These are phyloP conservation scores for Habropoda laboriosa DNA, from an alignment of 1,140 invertebrate genomes.

Conservation along the genomic window DNA sequence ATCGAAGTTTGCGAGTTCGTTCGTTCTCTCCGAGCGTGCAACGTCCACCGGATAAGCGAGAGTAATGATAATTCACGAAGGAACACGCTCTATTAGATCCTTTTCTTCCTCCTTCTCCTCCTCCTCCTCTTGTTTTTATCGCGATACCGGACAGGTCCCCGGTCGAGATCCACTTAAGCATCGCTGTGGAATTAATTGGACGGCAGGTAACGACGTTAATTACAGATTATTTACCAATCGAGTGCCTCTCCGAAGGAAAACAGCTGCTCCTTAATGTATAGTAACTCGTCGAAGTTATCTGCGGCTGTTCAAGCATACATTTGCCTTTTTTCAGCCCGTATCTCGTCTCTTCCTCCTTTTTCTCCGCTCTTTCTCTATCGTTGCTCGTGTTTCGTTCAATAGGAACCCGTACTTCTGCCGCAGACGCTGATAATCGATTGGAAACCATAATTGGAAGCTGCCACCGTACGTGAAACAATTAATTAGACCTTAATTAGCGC, in stretches of 20 bases:
- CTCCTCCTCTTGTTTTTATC: no score
- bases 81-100: background rate
- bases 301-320: background rate
- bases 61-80: background rate
- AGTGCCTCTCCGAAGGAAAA: background rate
- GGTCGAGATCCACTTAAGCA: background rate
- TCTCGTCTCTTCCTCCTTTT: background rate
- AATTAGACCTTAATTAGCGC: constrained; percentile 67
- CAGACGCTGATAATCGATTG: constrained; percentile 46
- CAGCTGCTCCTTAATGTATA: background rate
- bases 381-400: background rate
- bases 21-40: no score
- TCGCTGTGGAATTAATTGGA: constrained; percentile 49
- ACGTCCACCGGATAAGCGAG: no score
- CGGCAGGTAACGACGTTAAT: constrained; percentile 15
- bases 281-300: no score
- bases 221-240: constrained; percentile 30
- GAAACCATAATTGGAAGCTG: constrained; percentile 64
- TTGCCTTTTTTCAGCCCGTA: background rate
- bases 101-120: no score
- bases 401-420: constrained; percentile 1
- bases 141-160: background rate
- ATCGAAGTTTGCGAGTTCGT: background rate
- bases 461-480: constrained; percentile 59
- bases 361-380: no score